phyloP scores from a whole-genome alignment of 92 coral and sea anemone species.

The Plumapathes pennacea region DNA sequence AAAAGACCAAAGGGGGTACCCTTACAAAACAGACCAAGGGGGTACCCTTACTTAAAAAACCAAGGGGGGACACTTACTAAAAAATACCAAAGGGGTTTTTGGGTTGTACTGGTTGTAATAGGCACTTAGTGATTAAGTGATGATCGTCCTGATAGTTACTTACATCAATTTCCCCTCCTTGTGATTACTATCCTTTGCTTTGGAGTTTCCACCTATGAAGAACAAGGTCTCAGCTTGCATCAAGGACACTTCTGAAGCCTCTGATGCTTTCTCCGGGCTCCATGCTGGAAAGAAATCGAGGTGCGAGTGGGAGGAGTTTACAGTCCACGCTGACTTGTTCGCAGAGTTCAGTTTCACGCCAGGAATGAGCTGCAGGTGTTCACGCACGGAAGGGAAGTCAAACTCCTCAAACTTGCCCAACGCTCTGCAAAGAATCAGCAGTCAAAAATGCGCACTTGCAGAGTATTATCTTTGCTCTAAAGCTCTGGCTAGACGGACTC shows the following conservation, averaged over 20 bases:
- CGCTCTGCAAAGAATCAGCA: conserved; percentile 44
- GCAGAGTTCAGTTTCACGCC: conserved; percentile 85
- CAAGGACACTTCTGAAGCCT: conserved; percentile 80
- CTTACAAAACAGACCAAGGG: too few relatives aligned
- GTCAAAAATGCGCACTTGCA: too few relatives aligned
- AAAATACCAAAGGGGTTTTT: too few relatives aligned
- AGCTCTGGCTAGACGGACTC: background rate
- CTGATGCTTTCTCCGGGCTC: conserved; percentile 67
- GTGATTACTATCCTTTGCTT: conserved; percentile 41
- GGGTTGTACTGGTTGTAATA: too few relatives aligned
- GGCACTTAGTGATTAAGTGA: too few relatives aligned
- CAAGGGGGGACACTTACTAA: too few relatives aligned
- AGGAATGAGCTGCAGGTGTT: conserved; percentile 84
- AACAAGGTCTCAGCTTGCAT: conserved; percentile 87
- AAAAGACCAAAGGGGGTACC: too few relatives aligned
- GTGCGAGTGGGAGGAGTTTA: conserved; percentile 62
- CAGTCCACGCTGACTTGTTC: conserved; percentile 79
- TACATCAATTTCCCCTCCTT: conserved; percentile 73
- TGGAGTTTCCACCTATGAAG: conserved; percentile 63
- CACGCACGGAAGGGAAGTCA: conserved; percentile 73
- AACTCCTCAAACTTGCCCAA: conserved; percentile 88
- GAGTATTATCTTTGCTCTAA: too few relatives aligned
- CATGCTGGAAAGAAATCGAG: conserved; percentile 75
- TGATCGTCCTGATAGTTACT: too few relatives aligned
- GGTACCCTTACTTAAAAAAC: too few relatives aligned